These are phyloP conservation scores for Melieria picta DNA, from an alignment of 2,888 invertebrate genomes.

Conservation along the genomic window DNA sequence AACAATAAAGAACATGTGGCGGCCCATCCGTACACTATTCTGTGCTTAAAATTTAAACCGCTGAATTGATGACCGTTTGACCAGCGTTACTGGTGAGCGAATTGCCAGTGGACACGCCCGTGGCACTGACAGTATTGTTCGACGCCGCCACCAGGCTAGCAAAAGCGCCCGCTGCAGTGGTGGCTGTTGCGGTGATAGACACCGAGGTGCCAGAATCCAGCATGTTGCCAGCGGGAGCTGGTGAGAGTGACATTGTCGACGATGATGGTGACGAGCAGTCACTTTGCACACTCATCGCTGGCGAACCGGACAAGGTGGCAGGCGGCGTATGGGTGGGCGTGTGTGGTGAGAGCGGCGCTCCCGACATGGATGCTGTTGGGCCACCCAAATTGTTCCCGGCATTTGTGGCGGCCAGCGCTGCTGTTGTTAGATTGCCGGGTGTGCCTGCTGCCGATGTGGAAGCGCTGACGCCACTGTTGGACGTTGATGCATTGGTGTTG, in stretches of 20 bases:
- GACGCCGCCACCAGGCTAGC: constrained; percentile 49
- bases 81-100: constrained; percentile 46
- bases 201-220: constrained; percentile 49
- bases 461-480: constrained; percentile 34
- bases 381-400: neutral
- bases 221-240: constrained; percentile 55
- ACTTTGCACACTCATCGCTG: constrained; percentile 60
- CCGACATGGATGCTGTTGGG: neutral
- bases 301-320: constrained; percentile 49
- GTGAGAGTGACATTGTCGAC: constrained; percentile 59
- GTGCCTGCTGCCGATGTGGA: constrained; percentile 37
- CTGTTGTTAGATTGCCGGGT: constrained; percentile 2
- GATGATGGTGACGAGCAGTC: constrained; percentile 61
- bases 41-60: constrained; percentile 50
- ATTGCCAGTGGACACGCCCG: constrained; percentile 27
- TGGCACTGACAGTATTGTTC: constrained; percentile 23
- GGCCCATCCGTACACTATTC: neutral
- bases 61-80: constrained; percentile 61
- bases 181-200: constrained; percentile 57
- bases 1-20: neutral
- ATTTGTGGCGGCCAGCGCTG: neutral
- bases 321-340: constrained; percentile 51
- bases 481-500: constrained; percentile 38
- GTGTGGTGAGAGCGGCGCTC: constrained; percentile 57
- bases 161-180: constrained; percentile 55